These are phyloP conservation scores for Enteromius trimaculatus DNA, from an alignment of 2,797 vertebrate species.

Conservation along the genomic window DNA sequence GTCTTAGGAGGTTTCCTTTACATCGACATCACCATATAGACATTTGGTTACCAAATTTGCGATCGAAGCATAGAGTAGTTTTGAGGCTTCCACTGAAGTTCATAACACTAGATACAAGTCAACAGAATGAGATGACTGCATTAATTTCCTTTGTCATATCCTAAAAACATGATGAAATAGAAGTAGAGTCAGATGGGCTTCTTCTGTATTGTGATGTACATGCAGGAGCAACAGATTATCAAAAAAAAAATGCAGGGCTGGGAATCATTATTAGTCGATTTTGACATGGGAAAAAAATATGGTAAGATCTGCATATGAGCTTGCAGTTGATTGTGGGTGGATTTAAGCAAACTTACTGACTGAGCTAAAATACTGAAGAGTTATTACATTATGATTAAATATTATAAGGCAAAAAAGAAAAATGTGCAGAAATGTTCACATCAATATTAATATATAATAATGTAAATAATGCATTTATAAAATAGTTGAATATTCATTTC, in stretches of 20 bases:
- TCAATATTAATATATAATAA: not conserved
- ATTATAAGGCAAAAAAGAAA: not conserved
- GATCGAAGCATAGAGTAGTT: not conserved
- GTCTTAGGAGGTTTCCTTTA: slow-evolving; percentile 1
- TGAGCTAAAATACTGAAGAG: not conserved
- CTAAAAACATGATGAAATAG: not conserved
- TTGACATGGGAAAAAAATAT: not conserved
- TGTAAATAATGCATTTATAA: not conserved
- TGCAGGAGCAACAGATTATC: not conserved
- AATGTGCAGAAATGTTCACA: not conserved
- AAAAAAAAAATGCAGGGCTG: too few species aligned
- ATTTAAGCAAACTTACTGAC: not conserved
- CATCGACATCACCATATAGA: not conserved
- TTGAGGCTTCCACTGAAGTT: not conserved
- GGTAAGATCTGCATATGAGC: not conserved
- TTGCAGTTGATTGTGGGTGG: not conserved
- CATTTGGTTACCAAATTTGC: not conserved
- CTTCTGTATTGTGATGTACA: not conserved
- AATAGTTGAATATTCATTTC: not conserved
- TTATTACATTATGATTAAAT: not conserved
- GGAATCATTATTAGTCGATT: too few species aligned
- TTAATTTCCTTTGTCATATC: not conserved
- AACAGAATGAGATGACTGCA: not conserved
- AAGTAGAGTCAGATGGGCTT: not conserved
- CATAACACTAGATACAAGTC: not conserved